Percentiles rank a stretch among this genome's conserved stretches.
phyloP scores from a whole-genome alignment of 1,140 invertebrate species.

The Camponotus floridanus region DNA sequence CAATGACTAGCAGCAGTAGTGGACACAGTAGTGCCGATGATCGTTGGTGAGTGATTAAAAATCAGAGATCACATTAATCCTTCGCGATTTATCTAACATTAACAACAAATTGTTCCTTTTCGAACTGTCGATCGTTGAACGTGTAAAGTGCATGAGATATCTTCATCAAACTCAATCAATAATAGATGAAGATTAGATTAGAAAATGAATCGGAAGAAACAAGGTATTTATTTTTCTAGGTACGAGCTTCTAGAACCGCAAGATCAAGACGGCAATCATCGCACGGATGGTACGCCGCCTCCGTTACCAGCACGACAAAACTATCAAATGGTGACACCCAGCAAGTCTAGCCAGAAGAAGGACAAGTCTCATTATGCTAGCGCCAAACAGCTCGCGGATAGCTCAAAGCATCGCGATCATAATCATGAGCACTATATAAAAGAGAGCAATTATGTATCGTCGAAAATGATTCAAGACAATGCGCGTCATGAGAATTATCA shows the following conservation, averaged over 20 bases:
- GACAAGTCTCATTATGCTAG: conserved; percentile 81
- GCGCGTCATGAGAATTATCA: conserved; percentile 82
- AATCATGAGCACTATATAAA: conserved; percentile 81
- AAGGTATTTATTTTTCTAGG: conserved; percentile 70
- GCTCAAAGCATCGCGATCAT: conserved; percentile 74
- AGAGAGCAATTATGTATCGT: conserved; percentile 82
- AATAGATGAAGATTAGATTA: background rate
- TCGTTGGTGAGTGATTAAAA: conserved; percentile 86
- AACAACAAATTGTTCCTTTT: conserved; percentile 15
- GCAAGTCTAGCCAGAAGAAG: conserved; percentile 78
- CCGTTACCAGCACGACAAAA: conserved; percentile 86
- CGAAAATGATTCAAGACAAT: conserved; percentile 80
- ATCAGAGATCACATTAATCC: conserved; percentile 9
- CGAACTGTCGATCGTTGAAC: conserved; percentile 62
- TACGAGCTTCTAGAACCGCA: conserved; percentile 87
- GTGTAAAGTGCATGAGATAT: background rate
- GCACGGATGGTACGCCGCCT: conserved; percentile 83
- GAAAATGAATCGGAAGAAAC: background rate
- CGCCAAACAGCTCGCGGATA: conserved; percentile 76
- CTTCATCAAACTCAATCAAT: background rate
- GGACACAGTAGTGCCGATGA: conserved; percentile 89
- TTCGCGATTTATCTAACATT: conserved; percentile 17
- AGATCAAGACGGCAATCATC: conserved; percentile 79
- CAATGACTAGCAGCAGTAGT: conserved; percentile 89
- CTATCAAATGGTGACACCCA: conserved; percentile 75